Percentiles rank a stretch among this genome's conserved stretches.
Conservation (phyloP, 2,113 vertebrate genomes). For the Porphyrio hochstetteri region DNA sequence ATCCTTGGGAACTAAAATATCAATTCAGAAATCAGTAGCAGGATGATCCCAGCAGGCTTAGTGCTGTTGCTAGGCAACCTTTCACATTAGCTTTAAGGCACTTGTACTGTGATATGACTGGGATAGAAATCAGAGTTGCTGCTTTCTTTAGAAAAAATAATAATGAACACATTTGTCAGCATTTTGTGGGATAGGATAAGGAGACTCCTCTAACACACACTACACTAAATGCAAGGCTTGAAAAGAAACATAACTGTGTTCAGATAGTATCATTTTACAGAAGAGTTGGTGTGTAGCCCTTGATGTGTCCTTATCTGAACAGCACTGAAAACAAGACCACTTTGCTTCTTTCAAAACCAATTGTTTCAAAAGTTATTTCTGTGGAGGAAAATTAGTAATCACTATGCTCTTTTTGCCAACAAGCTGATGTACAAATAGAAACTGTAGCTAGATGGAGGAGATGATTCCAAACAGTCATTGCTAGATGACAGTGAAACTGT, state of each 20-base stretch:
- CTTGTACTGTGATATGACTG: not conserved
- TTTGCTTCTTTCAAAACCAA: not conserved
- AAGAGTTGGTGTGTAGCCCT: not conserved
- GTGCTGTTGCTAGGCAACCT: slow-evolving; percentile 16
- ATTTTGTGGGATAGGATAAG: not conserved
- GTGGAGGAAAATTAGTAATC: not conserved
- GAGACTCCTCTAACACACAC: not conserved
- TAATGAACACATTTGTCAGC: not conserved
- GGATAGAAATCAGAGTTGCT: not conserved
- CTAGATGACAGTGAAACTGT: not conserved
- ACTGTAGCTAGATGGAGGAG: not conserved
- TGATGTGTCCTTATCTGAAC: not conserved
- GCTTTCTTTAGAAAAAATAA: not conserved
- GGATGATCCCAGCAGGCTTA: slow-evolving; percentile 7
- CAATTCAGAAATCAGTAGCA: not conserved
- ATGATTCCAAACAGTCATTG: not conserved
- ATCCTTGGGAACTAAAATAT: not conserved
- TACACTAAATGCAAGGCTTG: not conserved
- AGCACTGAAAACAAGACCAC: not conserved
- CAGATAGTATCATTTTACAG: not conserved
- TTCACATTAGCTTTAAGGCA: not conserved
- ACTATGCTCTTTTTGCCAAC: not conserved
- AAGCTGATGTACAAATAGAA: not conserved
- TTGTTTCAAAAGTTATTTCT: not conserved
- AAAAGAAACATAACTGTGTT: not conserved